Evolutionary conservation across 2,113 vertebrate genomes (phyloP).

Genomic region (Anarhynchus alexandrinus): DNA sequence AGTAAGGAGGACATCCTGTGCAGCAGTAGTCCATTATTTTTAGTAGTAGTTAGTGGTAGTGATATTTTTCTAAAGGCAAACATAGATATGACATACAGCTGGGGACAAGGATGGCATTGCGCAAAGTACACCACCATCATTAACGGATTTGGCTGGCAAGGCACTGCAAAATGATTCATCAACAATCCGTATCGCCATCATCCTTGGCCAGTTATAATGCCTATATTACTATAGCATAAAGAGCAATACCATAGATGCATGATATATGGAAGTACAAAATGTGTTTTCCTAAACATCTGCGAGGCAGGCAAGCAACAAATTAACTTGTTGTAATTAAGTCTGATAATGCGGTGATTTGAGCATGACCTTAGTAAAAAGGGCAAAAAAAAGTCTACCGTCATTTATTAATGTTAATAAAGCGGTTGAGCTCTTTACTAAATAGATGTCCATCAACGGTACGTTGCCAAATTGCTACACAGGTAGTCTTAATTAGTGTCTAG

Average conservation of each 20-base stretch:
- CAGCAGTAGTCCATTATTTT: fast-evolving
- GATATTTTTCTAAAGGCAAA: neutral
- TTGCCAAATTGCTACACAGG: neutral
- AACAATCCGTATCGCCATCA: neutral
- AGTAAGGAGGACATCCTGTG: neutral
- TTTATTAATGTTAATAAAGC: slow-evolving; percentile 12
- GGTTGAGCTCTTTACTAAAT: neutral
- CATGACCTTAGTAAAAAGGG: neutral
- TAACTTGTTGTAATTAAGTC: neutral
- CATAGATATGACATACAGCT: fast-evolving
- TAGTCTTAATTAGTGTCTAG: neutral
- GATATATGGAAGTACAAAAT: neutral
- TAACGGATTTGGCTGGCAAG: neutral
- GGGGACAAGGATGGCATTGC: neutral
- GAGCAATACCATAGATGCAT: fast-evolving
- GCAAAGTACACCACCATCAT: neutral
- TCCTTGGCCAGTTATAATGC: neutral
- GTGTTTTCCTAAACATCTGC: neutral
- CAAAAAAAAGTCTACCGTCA: neutral
- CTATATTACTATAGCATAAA: neutral
- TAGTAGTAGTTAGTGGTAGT: neutral
- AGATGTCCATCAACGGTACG: neutral
- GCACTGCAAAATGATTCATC: neutral
- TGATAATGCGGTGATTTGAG: neutral
- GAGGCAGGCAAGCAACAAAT: neutral